phyloP scores from a whole-genome alignment of 2,888 invertebrate species.

The Hemicrepidius hirtus region DNA sequence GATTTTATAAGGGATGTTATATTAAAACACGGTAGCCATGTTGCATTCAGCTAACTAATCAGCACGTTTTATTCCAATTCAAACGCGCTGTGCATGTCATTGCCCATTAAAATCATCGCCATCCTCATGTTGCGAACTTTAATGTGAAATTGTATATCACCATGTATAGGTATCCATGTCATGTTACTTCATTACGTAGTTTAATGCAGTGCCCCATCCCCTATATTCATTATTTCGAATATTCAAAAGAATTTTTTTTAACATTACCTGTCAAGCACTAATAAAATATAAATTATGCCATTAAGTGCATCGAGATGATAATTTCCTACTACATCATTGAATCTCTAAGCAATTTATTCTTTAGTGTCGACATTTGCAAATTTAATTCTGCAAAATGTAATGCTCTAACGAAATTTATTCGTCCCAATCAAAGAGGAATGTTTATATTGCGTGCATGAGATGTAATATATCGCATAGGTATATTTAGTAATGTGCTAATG shows the following conservation, averaged over 20 bases:
- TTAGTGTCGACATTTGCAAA: constrained; percentile 40
- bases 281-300: constrained; percentile 39
- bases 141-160: constrained; percentile 66
- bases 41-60: constrained; percentile 68
- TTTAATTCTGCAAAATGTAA: constrained; percentile 41
- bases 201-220: constrained; percentile 48
- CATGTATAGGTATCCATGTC: constrained; percentile 58
- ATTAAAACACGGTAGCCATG: constrained; percentile 66
- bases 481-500: constrained; percentile 72
- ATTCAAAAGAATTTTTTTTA: background rate
- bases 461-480: constrained; percentile 68
- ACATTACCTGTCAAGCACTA: constrained; percentile 2
- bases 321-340: constrained; percentile 43
- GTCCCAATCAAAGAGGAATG: constrained; percentile 69
- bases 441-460: constrained; percentile 68
- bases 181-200: constrained; percentile 53
- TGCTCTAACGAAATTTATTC: constrained; percentile 67
- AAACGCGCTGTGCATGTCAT: constrained; percentile 69
- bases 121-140: constrained; percentile 66
- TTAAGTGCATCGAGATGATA: constrained; percentile 32
- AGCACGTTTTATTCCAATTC: constrained; percentile 70
- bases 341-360: constrained; percentile 41
- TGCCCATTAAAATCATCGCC: constrained; percentile 70
- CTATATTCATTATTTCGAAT: constrained; percentile 43
- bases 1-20: constrained; percentile 63